Evolutionary conservation across 1,140 invertebrate species (phyloP).

Genomic region (Onthophagus taurus): DNA sequence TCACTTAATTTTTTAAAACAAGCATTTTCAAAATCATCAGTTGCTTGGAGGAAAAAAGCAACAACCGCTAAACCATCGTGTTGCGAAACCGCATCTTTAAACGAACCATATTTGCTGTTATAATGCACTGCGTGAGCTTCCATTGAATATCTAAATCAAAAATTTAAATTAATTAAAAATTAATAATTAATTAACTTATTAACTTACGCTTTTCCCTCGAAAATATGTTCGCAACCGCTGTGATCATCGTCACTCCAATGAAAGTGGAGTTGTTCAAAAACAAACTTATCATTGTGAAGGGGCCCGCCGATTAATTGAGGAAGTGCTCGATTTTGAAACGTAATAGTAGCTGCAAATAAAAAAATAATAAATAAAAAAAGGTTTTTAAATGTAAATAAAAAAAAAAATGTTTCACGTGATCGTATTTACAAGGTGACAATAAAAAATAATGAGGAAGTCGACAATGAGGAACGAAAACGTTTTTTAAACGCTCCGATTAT

Average conservation of each 20-base stretch:
- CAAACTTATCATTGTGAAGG: slow-evolving; percentile 51
- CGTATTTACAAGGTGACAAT: no score
- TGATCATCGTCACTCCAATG: slow-evolving; percentile 70
- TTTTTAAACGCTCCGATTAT: no score
- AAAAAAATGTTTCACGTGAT: no score
- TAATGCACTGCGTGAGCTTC: slow-evolving; percentile 73
- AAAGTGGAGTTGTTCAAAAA: slow-evolving; percentile 70
- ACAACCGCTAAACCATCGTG: slow-evolving; percentile 68
- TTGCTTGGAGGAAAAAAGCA: slow-evolving; percentile 54
- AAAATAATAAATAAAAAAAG: no score
- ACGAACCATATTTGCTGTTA: slow-evolving; percentile 59
- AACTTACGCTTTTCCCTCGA: slow-evolving; percentile 53
- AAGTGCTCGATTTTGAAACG: slow-evolving; percentile 27
- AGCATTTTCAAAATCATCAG: slow-evolving; percentile 36
- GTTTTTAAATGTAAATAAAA: no score
- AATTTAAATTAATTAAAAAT: background rate
- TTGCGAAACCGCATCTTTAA: slow-evolving; percentile 57
- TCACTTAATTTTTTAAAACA: slow-evolving; percentile 34
- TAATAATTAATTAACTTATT: no score
- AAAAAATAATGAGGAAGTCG: no score
- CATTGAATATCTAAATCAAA: slow-evolving; percentile 50
- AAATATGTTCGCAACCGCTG: slow-evolving; percentile 69
- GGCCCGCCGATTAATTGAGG: slow-evolving; percentile 52
- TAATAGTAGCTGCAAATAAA: slow-evolving; percentile 30
- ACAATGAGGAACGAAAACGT: no score